A percentile compares a stretch with the other conserved stretches of the same genome.
Evolutionary conservation across 2,888 invertebrate species (phyloP).

Genomic region (Hipparchia semele): DNA sequence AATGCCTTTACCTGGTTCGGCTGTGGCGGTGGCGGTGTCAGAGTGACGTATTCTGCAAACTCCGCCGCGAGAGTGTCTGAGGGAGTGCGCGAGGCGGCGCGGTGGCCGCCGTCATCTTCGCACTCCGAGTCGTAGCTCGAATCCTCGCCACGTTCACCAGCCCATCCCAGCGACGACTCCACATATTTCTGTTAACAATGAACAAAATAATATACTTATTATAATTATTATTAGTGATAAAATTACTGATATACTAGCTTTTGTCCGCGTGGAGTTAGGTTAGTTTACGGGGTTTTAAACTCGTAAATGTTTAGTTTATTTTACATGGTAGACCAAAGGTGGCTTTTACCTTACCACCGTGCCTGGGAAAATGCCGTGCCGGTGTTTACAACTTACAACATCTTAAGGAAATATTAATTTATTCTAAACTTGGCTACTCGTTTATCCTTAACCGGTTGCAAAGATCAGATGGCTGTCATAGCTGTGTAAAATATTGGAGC

Average conservation of each 20-base stretch:
- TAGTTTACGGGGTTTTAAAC: too few species aligned
- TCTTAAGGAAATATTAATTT: too few species aligned
- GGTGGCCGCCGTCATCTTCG: slow-evolving; percentile 86
- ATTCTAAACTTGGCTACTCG: not conserved
- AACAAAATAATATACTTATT: not conserved
- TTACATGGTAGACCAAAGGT: too few species aligned
- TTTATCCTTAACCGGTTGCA: too few species aligned
- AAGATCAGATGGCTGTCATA: too few species aligned
- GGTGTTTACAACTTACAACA: too few species aligned
- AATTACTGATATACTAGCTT: too few species aligned
- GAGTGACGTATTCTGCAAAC: slow-evolving; percentile 91
- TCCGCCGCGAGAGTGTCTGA: slow-evolving; percentile 94
- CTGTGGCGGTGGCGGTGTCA: slow-evolving; percentile 64
- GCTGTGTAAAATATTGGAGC: not conserved
- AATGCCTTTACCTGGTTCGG: slow-evolving; percentile 62
- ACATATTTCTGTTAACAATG: slow-evolving; percentile 86
- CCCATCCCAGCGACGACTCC: slow-evolving; percentile 85
- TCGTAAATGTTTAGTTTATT: too few species aligned
- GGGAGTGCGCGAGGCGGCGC: slow-evolving; percentile 91
- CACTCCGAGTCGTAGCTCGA: slow-evolving; percentile 94
- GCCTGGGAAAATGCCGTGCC: too few species aligned
- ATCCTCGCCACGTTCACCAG: slow-evolving; percentile 85
- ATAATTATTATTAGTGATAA: too few species aligned
- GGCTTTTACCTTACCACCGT: too few species aligned
- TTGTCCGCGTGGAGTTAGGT: too few species aligned